These are phyloP conservation scores for Chrysemys picta DNA, from an alignment of 2,113 vertebrate genomes.

Conservation along the genomic window DNA sequence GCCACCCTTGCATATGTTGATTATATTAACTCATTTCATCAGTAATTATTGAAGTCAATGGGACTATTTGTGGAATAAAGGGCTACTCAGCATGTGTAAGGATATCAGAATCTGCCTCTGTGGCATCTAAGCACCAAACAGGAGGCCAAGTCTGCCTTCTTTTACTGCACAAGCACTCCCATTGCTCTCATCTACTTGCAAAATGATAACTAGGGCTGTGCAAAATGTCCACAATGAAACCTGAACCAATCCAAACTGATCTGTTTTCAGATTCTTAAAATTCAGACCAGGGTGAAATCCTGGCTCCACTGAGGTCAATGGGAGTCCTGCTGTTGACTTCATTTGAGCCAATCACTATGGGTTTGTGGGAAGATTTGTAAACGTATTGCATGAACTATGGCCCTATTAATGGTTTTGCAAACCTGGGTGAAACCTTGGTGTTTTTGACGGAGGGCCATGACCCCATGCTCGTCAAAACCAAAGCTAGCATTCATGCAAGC, in stretches of 20 bases:
- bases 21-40: neutral
- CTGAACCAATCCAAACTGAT: neutral
- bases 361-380: neutral
- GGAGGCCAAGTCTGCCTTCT: fast-evolving
- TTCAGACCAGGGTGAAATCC: neutral
- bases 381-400: neutral
- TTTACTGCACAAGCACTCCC: neutral
- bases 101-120: neutral
- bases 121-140: neutral
- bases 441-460: neutral
- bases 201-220: neutral
- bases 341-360: neutral
- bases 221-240: neutral
- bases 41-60: neutral
- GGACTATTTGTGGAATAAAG: neutral
- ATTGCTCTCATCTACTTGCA: neutral
- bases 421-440: neutral
- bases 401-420: neutral
- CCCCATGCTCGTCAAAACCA: neutral
- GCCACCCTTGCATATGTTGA: neutral
- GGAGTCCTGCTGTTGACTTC: neutral
- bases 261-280: neutral
- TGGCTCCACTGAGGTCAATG: neutral
- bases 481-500: neutral
- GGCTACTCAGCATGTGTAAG: neutral